Evolutionary conservation across 2,888 invertebrate genomes (phyloP).

Genomic region (Platycnemis pennipes): DNA sequence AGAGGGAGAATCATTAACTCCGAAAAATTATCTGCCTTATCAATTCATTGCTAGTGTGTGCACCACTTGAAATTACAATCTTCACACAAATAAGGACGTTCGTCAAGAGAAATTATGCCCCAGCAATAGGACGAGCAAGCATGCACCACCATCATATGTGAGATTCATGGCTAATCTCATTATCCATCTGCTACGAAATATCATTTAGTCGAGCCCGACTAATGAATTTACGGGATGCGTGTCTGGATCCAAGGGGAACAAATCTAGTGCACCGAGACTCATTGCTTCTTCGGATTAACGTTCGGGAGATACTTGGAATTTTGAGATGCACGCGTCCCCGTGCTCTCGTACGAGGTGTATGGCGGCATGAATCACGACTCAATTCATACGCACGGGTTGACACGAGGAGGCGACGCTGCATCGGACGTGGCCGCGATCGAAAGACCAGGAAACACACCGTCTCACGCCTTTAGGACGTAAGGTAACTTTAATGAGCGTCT

Average conservation of each 20-base stretch:
- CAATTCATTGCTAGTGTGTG: no score
- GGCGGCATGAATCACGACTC: neutral
- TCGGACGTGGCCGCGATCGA: neutral
- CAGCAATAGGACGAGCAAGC: no score
- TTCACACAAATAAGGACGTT: no score
- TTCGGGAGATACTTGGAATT: neutral
- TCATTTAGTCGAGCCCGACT: neutral
- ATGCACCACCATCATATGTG: neutral
- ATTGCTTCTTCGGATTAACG: neutral
- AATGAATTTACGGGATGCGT: neutral
- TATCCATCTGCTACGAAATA: neutral
- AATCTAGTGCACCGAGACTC: neutral
- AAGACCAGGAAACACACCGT: neutral
- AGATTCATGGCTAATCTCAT: neutral
- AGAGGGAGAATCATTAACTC: no score
- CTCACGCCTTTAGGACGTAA: conserved; percentile 10
- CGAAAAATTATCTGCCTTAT: no score
- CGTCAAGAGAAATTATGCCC: neutral
- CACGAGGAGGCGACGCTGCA: neutral
- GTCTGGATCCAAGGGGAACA: neutral
- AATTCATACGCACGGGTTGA: neutral
- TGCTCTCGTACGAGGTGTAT: neutral
- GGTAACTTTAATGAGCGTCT: conserved; percentile 21
- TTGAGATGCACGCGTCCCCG: neutral
- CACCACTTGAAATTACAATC: no score